Base-by-base conservation (phyloP, 1,140 invertebrate species). In the Polyergus mexicanus region DNA sequence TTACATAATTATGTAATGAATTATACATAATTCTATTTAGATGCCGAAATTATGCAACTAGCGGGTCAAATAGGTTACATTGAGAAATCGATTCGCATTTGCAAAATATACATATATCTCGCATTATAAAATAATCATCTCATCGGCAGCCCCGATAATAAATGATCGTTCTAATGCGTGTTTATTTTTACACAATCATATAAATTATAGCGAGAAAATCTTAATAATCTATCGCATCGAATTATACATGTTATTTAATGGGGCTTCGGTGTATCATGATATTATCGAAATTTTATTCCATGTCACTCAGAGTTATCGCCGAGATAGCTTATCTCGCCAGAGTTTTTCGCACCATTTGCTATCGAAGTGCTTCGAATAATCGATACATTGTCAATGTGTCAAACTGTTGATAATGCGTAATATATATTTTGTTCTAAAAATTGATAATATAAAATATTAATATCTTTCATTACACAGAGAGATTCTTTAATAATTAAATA, bases 211-310 rank as follows among this genome's bases (percentile, higher is more conserved):
- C 51, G 11, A 71, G 35, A 72, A 81, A 72, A 81, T 72, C 65
- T 81, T 44, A 60, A 81, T 32, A 35, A 71, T 19, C 28, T 66
- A 66, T 28, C 22, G 41, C 38, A 35, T 54, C 51, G 51, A 58
- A 81, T 71, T 81, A 81, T 25, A 80, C 35, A 81, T 19, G 2
- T 65, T 51, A 11, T 58, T 81, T 81, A 72, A 58, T 44, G 63
- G 16, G 6, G 13, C 32, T 38, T 41, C 44, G 25, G 35, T n/a
- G 19, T 88, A 68, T 76, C 28, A 3, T 3, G 1, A 38, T 4
- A 69, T 78, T 78, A 72, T 88, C 68, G 35, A 78, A 89, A 85
- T 88, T 88, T 88, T 58, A 56, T 72, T 47, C 32, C 22, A 47
- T 63, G 47, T 19, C 41, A 6, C 51, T 54, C 10, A 38, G 68